These are phyloP conservation scores for Chrysopilus asiliformis DNA, from an alignment of 2,888 invertebrate genomes.

Conservation along the genomic window DNA sequence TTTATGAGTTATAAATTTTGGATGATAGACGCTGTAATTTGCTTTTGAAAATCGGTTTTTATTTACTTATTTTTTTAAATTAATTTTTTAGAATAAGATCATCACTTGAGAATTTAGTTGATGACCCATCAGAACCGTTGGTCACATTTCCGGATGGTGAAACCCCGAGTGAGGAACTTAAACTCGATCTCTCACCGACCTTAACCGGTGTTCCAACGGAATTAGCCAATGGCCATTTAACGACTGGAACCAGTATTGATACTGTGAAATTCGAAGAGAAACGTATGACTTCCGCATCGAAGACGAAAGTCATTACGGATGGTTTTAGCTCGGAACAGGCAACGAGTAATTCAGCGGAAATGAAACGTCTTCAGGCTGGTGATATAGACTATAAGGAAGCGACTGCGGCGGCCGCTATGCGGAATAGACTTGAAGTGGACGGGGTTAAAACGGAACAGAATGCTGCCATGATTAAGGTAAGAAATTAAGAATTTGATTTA, in stretches of 20 bases:
- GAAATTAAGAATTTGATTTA: too few relatives aligned
- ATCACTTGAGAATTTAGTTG: conserved; percentile 68
- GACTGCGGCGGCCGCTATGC: conserved; percentile 61
- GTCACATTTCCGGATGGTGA: conserved; percentile 74
- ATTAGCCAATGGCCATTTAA: conserved; percentile 34
- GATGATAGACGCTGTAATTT: too few relatives aligned
- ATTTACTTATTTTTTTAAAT: too few relatives aligned
- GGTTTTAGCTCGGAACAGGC: conserved; percentile 65
- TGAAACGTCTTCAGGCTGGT: conserved; percentile 63
- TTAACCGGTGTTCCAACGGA: conserved; percentile 28
- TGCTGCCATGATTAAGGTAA: conserved; percentile 67
- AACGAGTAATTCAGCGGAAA: conserved; percentile 55
- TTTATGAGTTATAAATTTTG: too few relatives aligned
- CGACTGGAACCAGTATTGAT: conserved; percentile 37
- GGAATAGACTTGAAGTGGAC: conserved; percentile 68
- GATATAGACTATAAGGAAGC: conserved; percentile 72
- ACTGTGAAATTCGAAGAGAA: conserved; percentile 75
- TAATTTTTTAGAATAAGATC: conserved; percentile 49
- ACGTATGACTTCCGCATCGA: conserved; percentile 61
- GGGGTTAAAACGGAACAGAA: conserved; percentile 78
- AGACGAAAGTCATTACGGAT: conserved; percentile 67
- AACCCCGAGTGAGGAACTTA: conserved; percentile 43
- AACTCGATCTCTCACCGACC: conserved; percentile 31
- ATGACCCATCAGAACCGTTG: conserved; percentile 50
- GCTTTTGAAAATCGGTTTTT: too few relatives aligned